Base-by-base conservation (phyloP, 2,888 invertebrate species). In the Saturnia japonica region DNA sequence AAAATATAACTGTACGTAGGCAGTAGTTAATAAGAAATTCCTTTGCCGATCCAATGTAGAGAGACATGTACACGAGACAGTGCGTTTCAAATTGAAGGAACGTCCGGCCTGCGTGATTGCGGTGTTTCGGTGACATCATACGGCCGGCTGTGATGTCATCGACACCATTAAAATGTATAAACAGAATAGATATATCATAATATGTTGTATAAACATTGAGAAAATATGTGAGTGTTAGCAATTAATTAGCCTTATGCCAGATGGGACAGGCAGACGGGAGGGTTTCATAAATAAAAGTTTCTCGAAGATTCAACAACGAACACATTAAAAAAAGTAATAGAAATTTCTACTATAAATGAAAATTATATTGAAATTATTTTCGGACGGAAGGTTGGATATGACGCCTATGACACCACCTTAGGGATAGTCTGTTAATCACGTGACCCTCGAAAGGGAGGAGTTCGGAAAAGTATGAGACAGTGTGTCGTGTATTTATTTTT, bases 41-140 rank as follows among this genome's bases (percentile, higher is more conserved):
- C 75, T 78, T 69, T 64, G 51, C 77, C 74, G 75, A 78, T 77
- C 70, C 72, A 64, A 64, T 64, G 40, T 40, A 40, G 34, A 34
- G 34, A 34, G n/a, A n/a, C n/a, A n/a, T n/a, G n/a, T n/a, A n/a
- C 34, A 34, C 7, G 40, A 54, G 68, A 22, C 68, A 74, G 74
- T 73, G 73, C 74, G 78, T 74, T 75, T 76, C 78, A 85, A 88
- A 88, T 88, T 87, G 84, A 86, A 83, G 84, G 85, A 84, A 85
- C 87, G 83, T 82, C 82, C 75, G 72, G 68, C 47, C 62, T 71
- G 68, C 75, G 75, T 74, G 78, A 80, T 79, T 81, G 75, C 71
- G 72, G 75, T 87, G 87, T 79, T 81, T 75, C 71, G 72, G 75
- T 87, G 87, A 88, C 84, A 85, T 87, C 86, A 88, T n/a, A 77